Percentiles rank a stretch among this genome's conserved stretches.
phyloP scores from a whole-genome alignment of 2,113 vertebrate species.

The Pedetes capensis region DNA sequence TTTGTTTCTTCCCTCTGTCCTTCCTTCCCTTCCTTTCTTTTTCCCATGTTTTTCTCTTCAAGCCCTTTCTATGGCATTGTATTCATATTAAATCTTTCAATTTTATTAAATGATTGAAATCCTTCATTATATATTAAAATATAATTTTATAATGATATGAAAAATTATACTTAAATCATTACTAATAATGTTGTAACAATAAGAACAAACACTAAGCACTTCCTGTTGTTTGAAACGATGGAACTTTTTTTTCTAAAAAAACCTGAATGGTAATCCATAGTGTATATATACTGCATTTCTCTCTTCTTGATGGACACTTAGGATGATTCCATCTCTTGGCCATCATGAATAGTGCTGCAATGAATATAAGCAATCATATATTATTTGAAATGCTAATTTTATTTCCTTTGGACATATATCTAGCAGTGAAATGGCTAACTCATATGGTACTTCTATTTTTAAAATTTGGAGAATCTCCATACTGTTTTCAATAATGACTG shows the following conservation, averaged over 20 bases:
- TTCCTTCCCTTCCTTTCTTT: background rate
- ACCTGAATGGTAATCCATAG: no score
- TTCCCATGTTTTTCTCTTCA: background rate
- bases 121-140: background rate
- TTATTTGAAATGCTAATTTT: no score
- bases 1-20: background rate
- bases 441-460: background rate
- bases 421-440: fast-evolving
- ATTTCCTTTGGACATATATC: no score
- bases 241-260: no score
- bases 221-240: background rate
- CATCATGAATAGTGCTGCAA: no score
- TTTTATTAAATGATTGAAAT: no score
- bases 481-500: background rate
- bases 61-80: background rate
- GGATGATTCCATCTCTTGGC: no score
- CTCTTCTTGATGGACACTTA: no score
- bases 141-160: background rate
- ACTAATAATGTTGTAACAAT: background rate
- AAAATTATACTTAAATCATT: background rate
- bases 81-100: conserved; percentile 1
- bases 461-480: no score
- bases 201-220: background rate
- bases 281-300: no score
- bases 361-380: no score